A percentile compares a stretch with the other conserved stretches of the same genome.
phyloP scores from a whole-genome alignment of 2,888 invertebrate genomes.

The Epinotia demarniana region DNA sequence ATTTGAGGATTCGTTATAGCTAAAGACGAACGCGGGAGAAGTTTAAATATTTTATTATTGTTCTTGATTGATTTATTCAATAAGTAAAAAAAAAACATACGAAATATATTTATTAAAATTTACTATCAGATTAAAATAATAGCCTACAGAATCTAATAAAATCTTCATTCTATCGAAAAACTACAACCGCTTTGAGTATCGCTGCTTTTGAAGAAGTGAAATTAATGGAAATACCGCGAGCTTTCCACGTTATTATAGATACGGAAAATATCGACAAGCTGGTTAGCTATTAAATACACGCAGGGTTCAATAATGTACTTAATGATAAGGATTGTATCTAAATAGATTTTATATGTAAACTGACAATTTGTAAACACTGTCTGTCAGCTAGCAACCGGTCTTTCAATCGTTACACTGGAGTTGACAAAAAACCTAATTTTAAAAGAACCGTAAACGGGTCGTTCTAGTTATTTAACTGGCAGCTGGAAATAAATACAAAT shows the following conservation, averaged over 20 bases:
- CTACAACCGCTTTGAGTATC: constrained; percentile 26
- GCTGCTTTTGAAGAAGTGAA: constrained; percentile 30
- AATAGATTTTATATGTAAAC: not conserved
- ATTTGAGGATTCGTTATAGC: no score
- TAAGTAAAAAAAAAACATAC: not conserved
- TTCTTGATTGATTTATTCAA: not conserved
- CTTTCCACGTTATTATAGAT: constrained; percentile 7
- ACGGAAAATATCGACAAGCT: constrained; percentile 1
- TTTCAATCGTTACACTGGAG: no score
- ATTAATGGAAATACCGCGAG: constrained; percentile 35
- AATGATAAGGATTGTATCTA: not conserved
- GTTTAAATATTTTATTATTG: no score
- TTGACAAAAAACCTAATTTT: no score
- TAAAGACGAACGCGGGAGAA: no score
- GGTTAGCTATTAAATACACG: not conserved
- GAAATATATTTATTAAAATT: not conserved
- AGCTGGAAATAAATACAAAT: no score
- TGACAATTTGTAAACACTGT: no score
- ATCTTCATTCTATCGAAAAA: constrained; percentile 10
- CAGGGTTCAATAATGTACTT: not conserved
- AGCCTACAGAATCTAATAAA: constrained; percentile 2
- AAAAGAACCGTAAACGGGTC: no score
- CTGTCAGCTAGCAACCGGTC: no score
- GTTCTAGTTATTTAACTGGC: no score
- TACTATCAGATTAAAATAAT: not conserved